Evolutionary conservation across 1,140 invertebrate genomes (phyloP).

Genomic region (Drosophila trapezifrons): DNA sequence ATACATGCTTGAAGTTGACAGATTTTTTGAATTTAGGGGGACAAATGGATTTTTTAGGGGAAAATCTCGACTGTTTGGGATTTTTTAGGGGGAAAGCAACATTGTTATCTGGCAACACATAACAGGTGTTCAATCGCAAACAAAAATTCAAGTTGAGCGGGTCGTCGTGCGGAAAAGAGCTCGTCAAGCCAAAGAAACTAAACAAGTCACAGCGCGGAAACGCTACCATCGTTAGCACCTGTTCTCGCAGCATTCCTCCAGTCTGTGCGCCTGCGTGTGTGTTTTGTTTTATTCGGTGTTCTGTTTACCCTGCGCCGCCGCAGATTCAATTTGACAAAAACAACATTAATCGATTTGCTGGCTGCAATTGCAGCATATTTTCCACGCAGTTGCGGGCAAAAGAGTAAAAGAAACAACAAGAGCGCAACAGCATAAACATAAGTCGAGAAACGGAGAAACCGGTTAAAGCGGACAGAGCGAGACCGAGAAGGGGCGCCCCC

Average conservation of each 20-base stretch:
- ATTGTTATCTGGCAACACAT: no score
- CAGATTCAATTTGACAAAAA: conserved; percentile 23
- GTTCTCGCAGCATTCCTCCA: conserved; percentile 60
- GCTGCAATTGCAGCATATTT: conserved; percentile 61
- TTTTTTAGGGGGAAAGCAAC: no score
- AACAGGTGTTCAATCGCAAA: conserved; percentile 42
- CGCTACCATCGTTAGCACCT: conserved; percentile 54
- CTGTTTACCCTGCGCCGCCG: conserved; percentile 15
- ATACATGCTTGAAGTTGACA: no score
- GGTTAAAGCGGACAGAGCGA: conserved; percentile 61
- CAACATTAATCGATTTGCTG: conserved; percentile 54
- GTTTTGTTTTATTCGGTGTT: conserved; percentile 8
- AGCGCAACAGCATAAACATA: conserved; percentile 56
- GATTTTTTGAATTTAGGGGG: no score
- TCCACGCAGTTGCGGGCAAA: conserved; percentile 31
- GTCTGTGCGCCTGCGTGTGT: conserved; percentile 16
- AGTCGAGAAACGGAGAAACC: conserved; percentile 52
- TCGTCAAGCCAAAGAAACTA: conserved; percentile 31
- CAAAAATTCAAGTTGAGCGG: conserved; percentile 13
- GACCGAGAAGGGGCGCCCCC: conserved; percentile 23
- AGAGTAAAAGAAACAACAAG: conserved; percentile 31
- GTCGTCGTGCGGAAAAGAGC: conserved; percentile 24
- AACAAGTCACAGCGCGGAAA: conserved; percentile 41
- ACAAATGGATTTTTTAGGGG: no score
- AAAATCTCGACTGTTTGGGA: no score